Percentiles rank a stretch among this genome's conserved stretches.
phyloP scores from a whole-genome alignment of 2,797 vertebrate species.

The Percopsis omiscomaycus region DNA sequence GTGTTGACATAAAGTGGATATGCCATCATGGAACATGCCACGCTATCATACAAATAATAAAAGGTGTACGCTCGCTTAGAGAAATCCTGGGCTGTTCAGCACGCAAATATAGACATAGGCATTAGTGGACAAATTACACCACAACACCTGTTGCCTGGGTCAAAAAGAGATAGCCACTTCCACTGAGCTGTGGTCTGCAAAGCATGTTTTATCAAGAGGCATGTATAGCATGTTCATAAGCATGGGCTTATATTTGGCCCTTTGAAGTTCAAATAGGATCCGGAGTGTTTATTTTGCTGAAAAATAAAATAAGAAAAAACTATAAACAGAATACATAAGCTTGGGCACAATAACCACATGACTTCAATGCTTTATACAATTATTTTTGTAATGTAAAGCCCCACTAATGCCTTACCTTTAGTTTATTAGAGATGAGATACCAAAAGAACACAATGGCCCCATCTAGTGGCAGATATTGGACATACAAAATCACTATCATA shows the following conservation, averaged over 20 bases:
- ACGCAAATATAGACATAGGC: constrained; percentile 40
- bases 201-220: background rate
- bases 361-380: constrained; percentile 29
- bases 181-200: constrained; percentile 5
- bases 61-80: constrained; percentile 23
- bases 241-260: constrained; percentile 24
- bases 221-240: background rate
- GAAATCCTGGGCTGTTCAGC: constrained; percentile 8
- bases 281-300: constrained; percentile 1
- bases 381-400: constrained; percentile 1
- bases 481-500: background rate
- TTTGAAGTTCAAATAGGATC: constrained; percentile 30
- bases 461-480: constrained; percentile 24
- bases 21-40: constrained; percentile 6
- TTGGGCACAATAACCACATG: constrained; percentile 37
- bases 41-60: background rate
- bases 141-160: constrained; percentile 50
- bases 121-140: constrained; percentile 25
- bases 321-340: constrained; percentile 13
- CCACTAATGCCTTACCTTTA: background rate
- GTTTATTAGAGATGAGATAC: background rate
- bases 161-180: constrained; percentile 15
- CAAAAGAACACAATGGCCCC: constrained; percentile 22
- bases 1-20: constrained; percentile 24
- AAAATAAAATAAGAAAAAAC: constrained; percentile 19